Evolutionary conservation across 2,797 vertebrate genomes (phyloP).

Genomic region (Erethizon dorsatum): DNA sequence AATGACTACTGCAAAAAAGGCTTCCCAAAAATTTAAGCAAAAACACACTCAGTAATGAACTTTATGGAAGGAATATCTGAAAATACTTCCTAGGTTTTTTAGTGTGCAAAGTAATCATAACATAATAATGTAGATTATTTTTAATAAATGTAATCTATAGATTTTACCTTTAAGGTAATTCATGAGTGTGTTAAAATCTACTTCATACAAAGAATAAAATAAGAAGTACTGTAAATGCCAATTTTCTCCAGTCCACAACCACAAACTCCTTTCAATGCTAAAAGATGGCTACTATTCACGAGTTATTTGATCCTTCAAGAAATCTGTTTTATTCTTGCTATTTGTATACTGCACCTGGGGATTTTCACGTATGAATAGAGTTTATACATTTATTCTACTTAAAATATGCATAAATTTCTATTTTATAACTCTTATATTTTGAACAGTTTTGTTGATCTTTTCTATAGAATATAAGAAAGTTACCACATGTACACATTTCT

Average conservation of each 20-base stretch:
- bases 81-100: background rate
- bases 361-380: background rate
- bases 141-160: background rate
- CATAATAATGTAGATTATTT: background rate
- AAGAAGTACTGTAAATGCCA: background rate
- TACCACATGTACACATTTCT: background rate
- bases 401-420: background rate
- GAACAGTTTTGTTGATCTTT: background rate
- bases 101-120: background rate
- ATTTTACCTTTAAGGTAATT: background rate
- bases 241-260: background rate
- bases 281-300: background rate
- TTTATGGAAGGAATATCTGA: background rate
- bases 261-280: background rate
- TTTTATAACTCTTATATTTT: slow-evolving; percentile 32
- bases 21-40: background rate
- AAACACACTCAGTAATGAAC: background rate
- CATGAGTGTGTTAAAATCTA: background rate
- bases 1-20: background rate
- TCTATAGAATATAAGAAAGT: background rate
- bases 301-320: background rate
- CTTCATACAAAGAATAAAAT: background rate
- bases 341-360: background rate
- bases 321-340: background rate
- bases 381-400: background rate